Base-by-base conservation (phyloP, 1,140 invertebrate species). In the Drosophila tropicalis region DNA sequence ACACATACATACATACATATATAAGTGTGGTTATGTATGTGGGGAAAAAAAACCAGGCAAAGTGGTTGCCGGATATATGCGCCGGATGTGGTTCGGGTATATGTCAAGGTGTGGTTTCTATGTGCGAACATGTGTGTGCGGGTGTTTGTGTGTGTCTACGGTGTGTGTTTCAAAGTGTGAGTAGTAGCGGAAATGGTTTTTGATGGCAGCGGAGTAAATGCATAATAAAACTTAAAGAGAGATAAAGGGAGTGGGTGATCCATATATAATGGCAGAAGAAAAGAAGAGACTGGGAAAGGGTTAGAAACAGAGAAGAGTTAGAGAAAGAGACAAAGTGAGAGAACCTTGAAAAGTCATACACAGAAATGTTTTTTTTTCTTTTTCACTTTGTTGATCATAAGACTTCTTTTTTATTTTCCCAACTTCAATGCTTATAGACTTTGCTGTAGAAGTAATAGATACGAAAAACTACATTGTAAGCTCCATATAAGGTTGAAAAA, bases 151-250 rank as follows among this genome's bases (percentile, higher is more conserved):
- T 56, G 19, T 39, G 17, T 67, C 34, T 36, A 17, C 17, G 29
- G 13, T 34, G 44, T 15, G 12, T 62, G 40, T 55, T 32, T 69
- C 32, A 40, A 40, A 39, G 34, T 68, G 72, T 51, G 44, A 51
- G 44, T 51, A 22, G 44, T 58, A 74, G 66, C 73, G 68, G 66
- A 76, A 63, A 55, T 55, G 66, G 15, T 15, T 47, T 66, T 67
- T 69, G 65, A 72, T 44, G 56, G 63, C 67, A 54, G 55, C 60
- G 60, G 67, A 70, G 19, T 7, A 29, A 41, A 56, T 56, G 47
- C 67, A 64, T 47, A 62, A 76, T 51, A 32, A 47, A 62, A 61
- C 17, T 56, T 56, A 57, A 13, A 65, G 60, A 61, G 6, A 34
- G 10, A 39, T 22, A 58, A 12, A 62, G 36, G 56, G 58, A 62